phyloP scores from a whole-genome alignment of 2,113 vertebrate genomes.

The Centropristis striata region DNA sequence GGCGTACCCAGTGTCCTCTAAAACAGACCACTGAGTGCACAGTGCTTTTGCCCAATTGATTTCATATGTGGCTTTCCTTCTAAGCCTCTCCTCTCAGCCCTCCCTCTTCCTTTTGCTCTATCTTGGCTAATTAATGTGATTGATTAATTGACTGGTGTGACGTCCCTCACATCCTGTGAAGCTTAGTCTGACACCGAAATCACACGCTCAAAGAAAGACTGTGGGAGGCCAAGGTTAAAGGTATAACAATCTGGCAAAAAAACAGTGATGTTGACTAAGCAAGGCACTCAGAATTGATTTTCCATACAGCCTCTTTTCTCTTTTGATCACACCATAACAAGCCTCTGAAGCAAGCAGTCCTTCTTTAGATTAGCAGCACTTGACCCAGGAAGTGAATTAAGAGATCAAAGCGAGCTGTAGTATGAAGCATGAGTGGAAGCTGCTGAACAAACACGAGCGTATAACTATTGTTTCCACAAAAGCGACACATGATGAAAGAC shows the following conservation, averaged over 20 bases:
- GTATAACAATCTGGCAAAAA: conserved; percentile 27
- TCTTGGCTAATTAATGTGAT: conserved; percentile 69
- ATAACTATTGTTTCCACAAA: conserved; percentile 28
- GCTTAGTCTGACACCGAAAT: conserved; percentile 14
- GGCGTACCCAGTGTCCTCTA: conserved; percentile 35
- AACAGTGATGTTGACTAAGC: conserved; percentile 38
- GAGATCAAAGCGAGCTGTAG: conserved; percentile 45
- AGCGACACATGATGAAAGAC: conserved; percentile 46
- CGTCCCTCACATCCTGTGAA: conserved; percentile 24
- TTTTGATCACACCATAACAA: conserved; percentile 60
- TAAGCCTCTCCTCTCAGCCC: conserved; percentile 18
- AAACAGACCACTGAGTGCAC: conserved; percentile 37
- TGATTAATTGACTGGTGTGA: conserved; percentile 61
- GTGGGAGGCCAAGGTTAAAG: conserved; percentile 36
- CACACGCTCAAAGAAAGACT: conserved; percentile 26
- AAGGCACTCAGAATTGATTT: conserved; percentile 22
- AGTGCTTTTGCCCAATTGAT: conserved; percentile 54
- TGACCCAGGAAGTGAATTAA: conserved; percentile 57
- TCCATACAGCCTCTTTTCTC: conserved; percentile 13
- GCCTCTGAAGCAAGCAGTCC: conserved; percentile 28
- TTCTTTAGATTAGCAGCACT: conserved; percentile 29
- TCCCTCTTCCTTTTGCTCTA: conserved; percentile 23
- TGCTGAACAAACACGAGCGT: not conserved
- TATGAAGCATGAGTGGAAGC: conserved; percentile 20
- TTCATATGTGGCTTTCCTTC: conserved; percentile 37